These are phyloP conservation scores for Lutjanus campechanus DNA, from an alignment of 2,797 vertebrate genomes.

Conservation along the genomic window DNA sequence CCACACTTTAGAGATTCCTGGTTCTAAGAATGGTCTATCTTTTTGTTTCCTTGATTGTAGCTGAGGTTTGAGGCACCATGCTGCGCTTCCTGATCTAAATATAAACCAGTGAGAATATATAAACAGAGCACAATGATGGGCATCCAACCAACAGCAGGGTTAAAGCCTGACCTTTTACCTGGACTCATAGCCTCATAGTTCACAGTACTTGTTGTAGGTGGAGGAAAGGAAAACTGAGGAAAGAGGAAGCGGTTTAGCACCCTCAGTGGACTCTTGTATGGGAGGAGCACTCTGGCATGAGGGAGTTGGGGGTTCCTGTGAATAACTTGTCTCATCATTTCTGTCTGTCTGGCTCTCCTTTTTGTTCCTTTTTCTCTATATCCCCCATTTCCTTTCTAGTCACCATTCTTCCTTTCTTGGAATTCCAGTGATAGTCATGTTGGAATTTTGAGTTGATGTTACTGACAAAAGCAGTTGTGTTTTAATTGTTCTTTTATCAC, in stretches of 20 bases:
- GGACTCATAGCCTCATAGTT: constrained; percentile 41
- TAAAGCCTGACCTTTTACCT: constrained; percentile 74
- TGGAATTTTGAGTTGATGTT: constrained; percentile 19
- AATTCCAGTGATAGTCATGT: constrained; percentile 36
- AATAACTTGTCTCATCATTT: constrained; percentile 53
- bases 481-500: background rate
- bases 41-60: constrained; percentile 41
- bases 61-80: constrained; percentile 41
- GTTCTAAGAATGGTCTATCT: constrained; percentile 34
- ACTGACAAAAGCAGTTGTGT: constrained; percentile 4
- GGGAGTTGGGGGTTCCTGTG: constrained; percentile 47
- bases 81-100: constrained; percentile 70
- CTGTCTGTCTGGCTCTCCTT: constrained; percentile 44
- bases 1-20: constrained; percentile 34
- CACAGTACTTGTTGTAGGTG: constrained; percentile 16
- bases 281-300: constrained; percentile 19
- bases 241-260: constrained; percentile 65
- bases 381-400: constrained; percentile 17
- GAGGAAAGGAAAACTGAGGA: constrained; percentile 54
- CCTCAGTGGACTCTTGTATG: constrained; percentile 26
- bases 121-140: constrained; percentile 74
- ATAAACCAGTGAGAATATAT: constrained; percentile 71
- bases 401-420: constrained; percentile 36
- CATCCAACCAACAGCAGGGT: constrained; percentile 56
- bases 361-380: constrained; percentile 23